Evolutionary conservation across 2,888 invertebrate genomes (phyloP), one percentile per base, ranked within the genome.

Genomic region (Hirudinaria manillensis): DNA sequence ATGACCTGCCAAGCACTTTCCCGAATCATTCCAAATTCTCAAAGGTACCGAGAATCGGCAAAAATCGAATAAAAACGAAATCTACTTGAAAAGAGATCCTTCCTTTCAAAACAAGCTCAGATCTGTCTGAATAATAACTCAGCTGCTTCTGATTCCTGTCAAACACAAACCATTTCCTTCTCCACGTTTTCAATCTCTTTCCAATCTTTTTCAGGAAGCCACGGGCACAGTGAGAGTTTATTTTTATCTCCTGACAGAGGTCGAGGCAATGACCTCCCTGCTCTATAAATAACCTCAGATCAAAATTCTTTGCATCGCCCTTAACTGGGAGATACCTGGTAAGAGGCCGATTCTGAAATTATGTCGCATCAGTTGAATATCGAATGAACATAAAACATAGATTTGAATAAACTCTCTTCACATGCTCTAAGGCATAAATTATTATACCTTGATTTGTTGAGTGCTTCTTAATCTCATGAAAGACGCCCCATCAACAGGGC

Each of bases 181-280:
- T 61, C 61, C 61, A 61, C 19, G 29, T 27, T 27, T 24, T 27
- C 24, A 61, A 61, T 61, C 61, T 61, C 61, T n/a, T 61, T 27
- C 61, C 61, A 27, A 61, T 27, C 13, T 61, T 61, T 29, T 61
- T 61, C 61, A 61, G 61, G 61, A 61, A 61, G 29, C 61, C 61
- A 24, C 21, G 10, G 2, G 61, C 61, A 24, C 29, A 24, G 19
- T 61, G 61, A 6, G 29, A 27, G 61, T 16, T 61, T 61, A 61
- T n/a, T 61, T 61, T 61, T 2, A 61, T 29, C 29, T 61, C 61
- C 29, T 61, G 24, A 61, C 61, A 61, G 24, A 61, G 61, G 61
- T 61, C 61, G n/a, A 61, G 61, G 61, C 61, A 24, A 61, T 61
- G 61, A 61, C 61, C 61, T 61, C 24, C 61, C 21, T 61, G 61